A percentile compares a stretch with the other conserved stretches of the same genome.
Evolutionary conservation across 2,797 vertebrate genomes (phyloP).

Genomic region (Esox lucius): DNA sequence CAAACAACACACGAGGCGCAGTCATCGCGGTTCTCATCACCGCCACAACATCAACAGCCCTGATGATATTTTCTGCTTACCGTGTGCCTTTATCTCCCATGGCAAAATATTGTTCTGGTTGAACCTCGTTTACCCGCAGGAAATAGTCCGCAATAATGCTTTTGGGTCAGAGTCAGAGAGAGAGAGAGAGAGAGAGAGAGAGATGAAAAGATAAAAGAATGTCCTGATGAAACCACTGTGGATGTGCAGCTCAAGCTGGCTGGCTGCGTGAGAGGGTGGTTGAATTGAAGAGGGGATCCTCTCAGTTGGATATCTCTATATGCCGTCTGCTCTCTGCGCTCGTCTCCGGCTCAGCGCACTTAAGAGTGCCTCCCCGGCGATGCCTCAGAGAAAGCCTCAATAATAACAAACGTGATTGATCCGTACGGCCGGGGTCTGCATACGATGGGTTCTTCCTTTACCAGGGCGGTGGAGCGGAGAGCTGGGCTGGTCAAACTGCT

Average conservation of each 20-base stretch:
- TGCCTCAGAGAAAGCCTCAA: conserved; percentile 28
- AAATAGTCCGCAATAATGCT: conserved; percentile 3
- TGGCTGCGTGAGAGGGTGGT: neutral
- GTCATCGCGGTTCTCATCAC: neutral
- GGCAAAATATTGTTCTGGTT: conserved; percentile 20
- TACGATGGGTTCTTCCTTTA: neutral
- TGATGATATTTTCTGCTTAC: conserved; percentile 43
- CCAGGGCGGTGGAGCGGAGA: neutral
- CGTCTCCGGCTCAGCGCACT: conserved; percentile 46
- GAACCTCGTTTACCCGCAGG: conserved; percentile 22
- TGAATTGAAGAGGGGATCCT: conserved; percentile 13
- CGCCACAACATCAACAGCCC: neutral
- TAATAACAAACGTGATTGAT: conserved; percentile 23
- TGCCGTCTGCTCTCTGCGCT: conserved; percentile 23
- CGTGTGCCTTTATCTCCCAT: conserved; percentile 66
- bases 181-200: neutral
- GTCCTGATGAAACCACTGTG: conserved; percentile 34
- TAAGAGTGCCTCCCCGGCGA: conserved; percentile 45
- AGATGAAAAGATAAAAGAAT: conserved; percentile 9
- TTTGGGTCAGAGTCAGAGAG: neutral
- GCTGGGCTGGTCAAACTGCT: neutral
- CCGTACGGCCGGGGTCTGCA: neutral
- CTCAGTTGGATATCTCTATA: conserved; percentile 25
- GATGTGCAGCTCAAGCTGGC: conserved; percentile 7
- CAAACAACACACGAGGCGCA: neutral